Evolutionary conservation across 2,797 vertebrate species (phyloP).

Genomic region (Lacerta agilis): DNA sequence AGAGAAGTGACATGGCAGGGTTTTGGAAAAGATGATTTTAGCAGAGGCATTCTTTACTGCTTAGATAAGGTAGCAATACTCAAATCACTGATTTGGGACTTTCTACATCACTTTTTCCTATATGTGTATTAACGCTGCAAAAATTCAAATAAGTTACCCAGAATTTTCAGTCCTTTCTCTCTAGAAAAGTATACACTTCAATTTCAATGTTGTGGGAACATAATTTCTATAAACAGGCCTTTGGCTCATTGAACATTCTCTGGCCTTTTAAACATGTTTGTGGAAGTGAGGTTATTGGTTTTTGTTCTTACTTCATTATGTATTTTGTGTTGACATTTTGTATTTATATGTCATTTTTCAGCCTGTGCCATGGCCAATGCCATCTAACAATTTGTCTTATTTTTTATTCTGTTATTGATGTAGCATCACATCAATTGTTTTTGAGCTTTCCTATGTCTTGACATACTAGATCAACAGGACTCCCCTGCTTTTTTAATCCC

Average conservation of each 20-base stretch:
- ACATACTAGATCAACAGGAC: background rate
- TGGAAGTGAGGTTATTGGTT: too few species aligned
- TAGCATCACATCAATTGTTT: background rate
- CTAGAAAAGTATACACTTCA: background rate
- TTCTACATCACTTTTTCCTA: slow-evolving; percentile 13
- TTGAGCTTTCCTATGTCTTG: background rate
- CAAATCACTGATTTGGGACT: background rate
- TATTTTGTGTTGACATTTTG: too few species aligned
- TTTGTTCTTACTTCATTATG: too few species aligned
- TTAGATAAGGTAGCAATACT: slow-evolving; percentile 4
- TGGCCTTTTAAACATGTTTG: too few species aligned
- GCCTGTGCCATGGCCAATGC: background rate
- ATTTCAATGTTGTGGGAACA: too few species aligned
- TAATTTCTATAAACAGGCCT: too few species aligned
- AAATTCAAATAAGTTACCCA: too few species aligned
- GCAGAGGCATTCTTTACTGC: slow-evolving; percentile 20
- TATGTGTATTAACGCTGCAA: background rate
- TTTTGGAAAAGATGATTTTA: slow-evolving; percentile 13
- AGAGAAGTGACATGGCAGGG: background rate
- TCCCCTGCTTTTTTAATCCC: background rate
- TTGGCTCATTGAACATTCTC: too few species aligned
- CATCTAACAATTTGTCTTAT: background rate
- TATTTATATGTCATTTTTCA: too few species aligned
- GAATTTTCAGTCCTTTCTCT: background rate
- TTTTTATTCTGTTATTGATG: background rate